Evolutionary conservation across 2,113 vertebrate species (phyloP), one percentile per base, ranked within the genome.

Genomic region (Aspiorhynchus laticeps): DNA sequence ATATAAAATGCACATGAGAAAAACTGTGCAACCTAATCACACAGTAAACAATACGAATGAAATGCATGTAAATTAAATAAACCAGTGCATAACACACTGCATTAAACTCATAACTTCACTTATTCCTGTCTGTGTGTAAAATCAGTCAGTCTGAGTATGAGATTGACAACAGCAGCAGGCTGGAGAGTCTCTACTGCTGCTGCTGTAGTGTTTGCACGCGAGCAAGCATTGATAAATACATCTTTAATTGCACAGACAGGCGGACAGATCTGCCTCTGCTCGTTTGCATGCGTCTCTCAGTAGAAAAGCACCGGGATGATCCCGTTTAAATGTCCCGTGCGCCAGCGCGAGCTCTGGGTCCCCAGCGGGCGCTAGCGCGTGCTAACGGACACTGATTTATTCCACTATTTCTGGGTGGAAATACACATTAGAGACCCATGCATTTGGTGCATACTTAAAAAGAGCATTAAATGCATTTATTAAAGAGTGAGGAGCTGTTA

Each of bases 121-220:
- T 43, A 59, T 14, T 48, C 11, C 9, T 24, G 71, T 41, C 31
- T 74, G 2, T 46, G 38, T 24, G 24, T 71, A n/a, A 26, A 65
- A 63, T 41, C 59, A 24, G 46, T 26, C 38, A 14, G 59, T 31
- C 28, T 7, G 53, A 26, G 78, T 53, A 17, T 48, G 53, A 87
- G 83, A 87, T 79, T 83, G 88, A 89, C 88, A 87, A 65, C 83
- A 87, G 86, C 88, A 83, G 86, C 79, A 74, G 82, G 73, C 41
- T 48, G 65, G 77, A 36, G 77, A 36, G 85, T 61, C 41, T 77
- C 19, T n/a, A 46, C 43, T 46, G 38, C 8, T 2, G 53, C 11
- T 28, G 26, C n/a, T 73, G 6, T 5, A 19, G 43, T 19, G 36
- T 28, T 1, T 38, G 26, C 41, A 53, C 7, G 43, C 0, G 43